Percentiles rank a stretch among this genome's conserved stretches.
Conservation (phyloP, 2,888 invertebrate species). For the Digitonthophagus gazella region DNA sequence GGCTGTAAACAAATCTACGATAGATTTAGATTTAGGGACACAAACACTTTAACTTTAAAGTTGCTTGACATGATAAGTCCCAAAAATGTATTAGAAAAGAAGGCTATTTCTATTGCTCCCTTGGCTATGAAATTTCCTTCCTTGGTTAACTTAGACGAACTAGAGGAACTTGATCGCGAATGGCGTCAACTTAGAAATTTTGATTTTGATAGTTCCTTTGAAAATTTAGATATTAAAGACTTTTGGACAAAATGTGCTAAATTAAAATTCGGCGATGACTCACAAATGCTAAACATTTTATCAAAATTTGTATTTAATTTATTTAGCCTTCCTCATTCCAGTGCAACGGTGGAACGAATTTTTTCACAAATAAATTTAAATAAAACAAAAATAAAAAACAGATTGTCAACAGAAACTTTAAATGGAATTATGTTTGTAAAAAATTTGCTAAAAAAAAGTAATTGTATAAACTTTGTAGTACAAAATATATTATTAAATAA, state of each 20-base stretch:
- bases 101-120: slow-evolving; percentile 19
- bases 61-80: slow-evolving; percentile 21
- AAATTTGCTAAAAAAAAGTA: slow-evolving; percentile 6
- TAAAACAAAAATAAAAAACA: slow-evolving; percentile 26
- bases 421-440: slow-evolving; percentile 22
- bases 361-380: slow-evolving; percentile 27
- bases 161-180: slow-evolving; percentile 20
- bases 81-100: slow-evolving; percentile 14
- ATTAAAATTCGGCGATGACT: slow-evolving; percentile 22
- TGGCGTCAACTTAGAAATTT: slow-evolving; percentile 22
- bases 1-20: too few species aligned
- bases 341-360: slow-evolving; percentile 26
- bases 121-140: slow-evolving; percentile 20
- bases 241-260: slow-evolving; percentile 24
- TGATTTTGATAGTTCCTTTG: slow-evolving; percentile 2
- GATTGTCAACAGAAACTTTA: slow-evolving; percentile 20
- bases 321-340: slow-evolving; percentile 25
- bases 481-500: too few species aligned
- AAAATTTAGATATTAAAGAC: slow-evolving; percentile 12
- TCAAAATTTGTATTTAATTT: slow-evolving; percentile 21
- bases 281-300: slow-evolving; percentile 18
- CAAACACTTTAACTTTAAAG: slow-evolving; percentile 20
- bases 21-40: too few species aligned
- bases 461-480: too few species aligned
- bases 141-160: not conserved